These are phyloP conservation scores for Harlomillsia oculata DNA, from an alignment of 1,140 invertebrate species.

Conservation along the genomic window DNA sequence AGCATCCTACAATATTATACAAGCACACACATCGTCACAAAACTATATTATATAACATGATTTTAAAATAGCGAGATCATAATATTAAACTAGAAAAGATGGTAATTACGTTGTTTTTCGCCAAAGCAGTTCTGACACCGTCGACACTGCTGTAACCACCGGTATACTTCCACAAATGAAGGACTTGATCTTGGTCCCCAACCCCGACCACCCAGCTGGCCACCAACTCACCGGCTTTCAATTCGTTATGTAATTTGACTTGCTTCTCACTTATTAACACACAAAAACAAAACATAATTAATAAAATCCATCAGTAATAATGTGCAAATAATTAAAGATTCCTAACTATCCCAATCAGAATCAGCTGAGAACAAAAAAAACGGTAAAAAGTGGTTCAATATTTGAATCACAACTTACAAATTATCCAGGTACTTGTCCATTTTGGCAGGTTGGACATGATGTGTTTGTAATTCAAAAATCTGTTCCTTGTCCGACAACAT, in stretches of 20 bases:
- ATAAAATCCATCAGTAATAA: conserved; percentile 4
- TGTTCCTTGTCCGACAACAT: conserved; percentile 90
- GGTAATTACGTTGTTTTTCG: conserved; percentile 56
- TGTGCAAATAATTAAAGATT: background rate
- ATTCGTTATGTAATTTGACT: conserved; percentile 64
- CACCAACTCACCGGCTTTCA: conserved; percentile 63
- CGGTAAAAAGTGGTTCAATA: conserved; percentile 19
- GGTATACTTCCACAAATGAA: conserved; percentile 88
- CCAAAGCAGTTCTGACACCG: conserved; percentile 60
- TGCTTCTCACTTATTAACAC: conserved; percentile 61
- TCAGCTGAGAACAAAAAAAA: too few species aligned
- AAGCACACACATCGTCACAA: background rate
- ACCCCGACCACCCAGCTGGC: conserved; percentile 83
- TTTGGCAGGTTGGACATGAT: conserved; percentile 81
- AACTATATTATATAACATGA: background rate
- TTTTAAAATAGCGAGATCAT: too few species aligned
- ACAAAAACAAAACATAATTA: background rate
- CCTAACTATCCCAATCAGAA: too few species aligned
- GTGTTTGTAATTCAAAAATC: conserved; percentile 87
- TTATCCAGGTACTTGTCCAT: conserved; percentile 75
- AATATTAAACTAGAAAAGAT: background rate
- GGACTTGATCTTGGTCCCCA: conserved; percentile 93
- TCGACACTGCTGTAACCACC: conserved; percentile 85
- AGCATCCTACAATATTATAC: conserved; percentile 55
- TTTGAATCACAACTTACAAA: conserved; percentile 59